Conservation (phyloP, 2,113 vertebrate genomes). For the Pavo muticus region DNA sequence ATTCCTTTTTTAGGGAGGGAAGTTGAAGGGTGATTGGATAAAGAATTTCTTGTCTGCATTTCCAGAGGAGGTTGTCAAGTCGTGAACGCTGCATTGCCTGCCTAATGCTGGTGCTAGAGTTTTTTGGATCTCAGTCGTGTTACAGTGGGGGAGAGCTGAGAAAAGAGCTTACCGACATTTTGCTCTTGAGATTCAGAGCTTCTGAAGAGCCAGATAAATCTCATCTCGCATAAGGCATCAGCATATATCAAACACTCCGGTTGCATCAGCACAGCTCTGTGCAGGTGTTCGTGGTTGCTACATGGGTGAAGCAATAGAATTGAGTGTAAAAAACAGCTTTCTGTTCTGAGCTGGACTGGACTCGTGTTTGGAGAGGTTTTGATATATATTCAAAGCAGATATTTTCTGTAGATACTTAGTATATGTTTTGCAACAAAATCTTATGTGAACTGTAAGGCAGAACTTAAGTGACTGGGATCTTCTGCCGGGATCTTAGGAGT, state of each 20-base stretch:
- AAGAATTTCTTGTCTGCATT: not conserved
- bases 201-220: not conserved
- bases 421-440: fast-evolving
- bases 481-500: not conserved
- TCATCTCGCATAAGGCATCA: not conserved
- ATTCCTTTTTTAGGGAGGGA: not conserved
- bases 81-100: not conserved
- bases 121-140: not conserved
- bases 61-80: not conserved
- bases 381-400: not conserved
- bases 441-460: not conserved
- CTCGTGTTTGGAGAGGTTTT: not conserved
- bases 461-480: not conserved
- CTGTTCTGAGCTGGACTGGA: not conserved
- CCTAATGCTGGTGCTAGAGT: not conserved
- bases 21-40: not conserved
- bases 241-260: not conserved
- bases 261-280: not conserved
- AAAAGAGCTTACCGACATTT: not conserved
- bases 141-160: not conserved
- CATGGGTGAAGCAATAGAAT: not conserved
- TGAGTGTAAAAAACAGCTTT: not conserved
- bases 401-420: not conserved
- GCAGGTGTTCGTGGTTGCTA: not conserved
- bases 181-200: not conserved